Evolutionary conservation across 2,888 invertebrate genomes (phyloP).

Genomic region (Chorisops tibialis): DNA sequence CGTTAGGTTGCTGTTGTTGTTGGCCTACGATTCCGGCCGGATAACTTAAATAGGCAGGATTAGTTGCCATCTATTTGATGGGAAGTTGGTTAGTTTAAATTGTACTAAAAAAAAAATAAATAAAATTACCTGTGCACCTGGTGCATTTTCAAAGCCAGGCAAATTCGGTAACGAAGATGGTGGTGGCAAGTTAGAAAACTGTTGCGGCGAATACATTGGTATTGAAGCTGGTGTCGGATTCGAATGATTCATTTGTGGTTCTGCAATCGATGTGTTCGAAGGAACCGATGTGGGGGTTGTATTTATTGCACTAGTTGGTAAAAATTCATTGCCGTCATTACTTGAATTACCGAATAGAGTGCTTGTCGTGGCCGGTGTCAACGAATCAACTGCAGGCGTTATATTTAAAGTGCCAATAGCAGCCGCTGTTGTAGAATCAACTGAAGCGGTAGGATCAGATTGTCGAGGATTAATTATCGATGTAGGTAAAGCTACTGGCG

Average conservation of each 20-base stretch:
- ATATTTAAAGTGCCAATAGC: slow-evolving; percentile 27
- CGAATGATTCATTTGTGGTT: slow-evolving; percentile 17
- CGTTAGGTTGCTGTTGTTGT: slow-evolving; percentile 33
- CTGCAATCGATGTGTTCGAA: not conserved
- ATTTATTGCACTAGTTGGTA: slow-evolving; percentile 17
- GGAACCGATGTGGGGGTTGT: slow-evolving; percentile 9
- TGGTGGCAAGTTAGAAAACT: slow-evolving; percentile 49
- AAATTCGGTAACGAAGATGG: slow-evolving; percentile 57
- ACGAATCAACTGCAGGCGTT: slow-evolving; percentile 4
- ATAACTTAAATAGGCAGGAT: slow-evolving; percentile 31
- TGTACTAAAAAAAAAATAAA: not conserved
- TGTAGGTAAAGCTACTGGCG: slow-evolving; percentile 7
- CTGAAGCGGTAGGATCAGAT: not conserved
- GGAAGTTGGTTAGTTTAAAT: not conserved
- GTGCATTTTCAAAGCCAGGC: slow-evolving; percentile 47
- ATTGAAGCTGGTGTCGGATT: slow-evolving; percentile 37
- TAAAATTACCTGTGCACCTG: slow-evolving; percentile 1
- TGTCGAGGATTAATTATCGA: not conserved
- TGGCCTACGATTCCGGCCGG: slow-evolving; percentile 33
- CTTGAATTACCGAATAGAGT: slow-evolving; percentile 31
- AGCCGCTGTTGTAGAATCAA: not conserved
- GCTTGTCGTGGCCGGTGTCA: slow-evolving; percentile 29
- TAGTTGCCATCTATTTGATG: slow-evolving; percentile 1
- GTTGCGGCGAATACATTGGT: slow-evolving; percentile 48
- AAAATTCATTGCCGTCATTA: slow-evolving; percentile 26